phyloP scores from a whole-genome alignment of 2,888 invertebrate genomes.

The Leptopilina drosophilae region DNA sequence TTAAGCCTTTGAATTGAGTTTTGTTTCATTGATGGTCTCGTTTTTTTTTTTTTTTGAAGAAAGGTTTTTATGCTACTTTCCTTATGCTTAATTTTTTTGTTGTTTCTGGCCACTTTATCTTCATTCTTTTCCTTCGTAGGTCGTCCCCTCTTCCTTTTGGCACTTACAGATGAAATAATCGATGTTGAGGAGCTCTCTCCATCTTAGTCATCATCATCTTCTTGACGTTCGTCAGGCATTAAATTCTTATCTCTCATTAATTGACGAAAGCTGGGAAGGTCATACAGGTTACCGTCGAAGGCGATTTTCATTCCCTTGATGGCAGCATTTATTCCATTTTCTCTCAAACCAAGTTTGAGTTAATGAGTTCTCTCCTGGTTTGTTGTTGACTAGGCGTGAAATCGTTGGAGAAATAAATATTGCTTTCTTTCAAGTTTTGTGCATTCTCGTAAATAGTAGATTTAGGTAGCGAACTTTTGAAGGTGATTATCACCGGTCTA shows the following conservation, averaged over 20 bases:
- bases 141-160: neutral
- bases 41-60: neutral
- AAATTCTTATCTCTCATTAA: neutral
- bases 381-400: neutral
- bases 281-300: neutral
- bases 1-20: constrained; percentile 1
- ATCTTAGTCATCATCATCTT: neutral
- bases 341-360: neutral
- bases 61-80: neutral
- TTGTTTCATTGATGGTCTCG: neutral
- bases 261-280: neutral
- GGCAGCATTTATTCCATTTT: neutral
- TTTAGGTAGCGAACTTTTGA: neutral
- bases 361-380: neutral
- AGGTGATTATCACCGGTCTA: neutral
- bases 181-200: neutral
- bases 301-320: constrained; percentile 3
- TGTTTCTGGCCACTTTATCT: constrained; percentile 4
- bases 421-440: neutral
- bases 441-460: constrained; percentile 1
- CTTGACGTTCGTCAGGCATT: constrained; percentile 1
- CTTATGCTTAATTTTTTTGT: neutral
- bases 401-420: neutral
- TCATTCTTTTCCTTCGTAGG: neutral
- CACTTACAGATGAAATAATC: neutral